Base-by-base conservation (phyloP, 2,113 vertebrate species). In the Petaurus breviceps region DNA sequence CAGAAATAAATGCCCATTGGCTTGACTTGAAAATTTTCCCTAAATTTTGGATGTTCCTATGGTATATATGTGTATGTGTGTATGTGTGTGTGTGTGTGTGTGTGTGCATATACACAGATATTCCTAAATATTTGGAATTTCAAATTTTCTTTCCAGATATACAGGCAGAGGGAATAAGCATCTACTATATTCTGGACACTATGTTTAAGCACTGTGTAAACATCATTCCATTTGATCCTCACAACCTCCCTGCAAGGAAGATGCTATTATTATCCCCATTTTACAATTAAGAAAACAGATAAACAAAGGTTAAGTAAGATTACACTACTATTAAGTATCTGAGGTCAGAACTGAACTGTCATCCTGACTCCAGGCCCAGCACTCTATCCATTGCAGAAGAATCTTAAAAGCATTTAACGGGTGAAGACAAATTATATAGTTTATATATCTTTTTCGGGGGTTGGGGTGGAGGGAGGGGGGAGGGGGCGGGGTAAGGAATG, bases 1-100 rank as follows among this genome's bases (percentile, higher is more conserved):
- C 52, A 43, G 96, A 91, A 93, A 98, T 84, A 84, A 84, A 84
- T 43, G n/a, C 14, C 31, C 61, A 77, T 77, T 77, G 31, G n/a
- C 37, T 77, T 84, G 68, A 84, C 16, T 37, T n/a, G 61, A 3
- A 68, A 84, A 37, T 37, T 84, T 84, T 84, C 2, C 2, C 31
- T 23, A 84, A 84, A 84, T 43, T 49, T 49, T 49, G 19, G n/a
- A 10, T 43, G 43, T 77, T 77, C 12, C 47, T 49, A 49, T 49
- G 4, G 47, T 49, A 49, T 49, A 4, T 49, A 4, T 49, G 47
- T 4, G 47, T 49, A 49, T 4, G 47, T 49, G 47, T 49, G 47
- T 49, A 4, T 49, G 47, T 49, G 47, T 49, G 47, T 49, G 47
- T 49, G 47, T 49, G 47, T 49, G 47, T 49, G 47, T 49, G 47